Base-by-base conservation (phyloP, 2,113 vertebrate species). In the Acrocephalus kingi region DNA sequence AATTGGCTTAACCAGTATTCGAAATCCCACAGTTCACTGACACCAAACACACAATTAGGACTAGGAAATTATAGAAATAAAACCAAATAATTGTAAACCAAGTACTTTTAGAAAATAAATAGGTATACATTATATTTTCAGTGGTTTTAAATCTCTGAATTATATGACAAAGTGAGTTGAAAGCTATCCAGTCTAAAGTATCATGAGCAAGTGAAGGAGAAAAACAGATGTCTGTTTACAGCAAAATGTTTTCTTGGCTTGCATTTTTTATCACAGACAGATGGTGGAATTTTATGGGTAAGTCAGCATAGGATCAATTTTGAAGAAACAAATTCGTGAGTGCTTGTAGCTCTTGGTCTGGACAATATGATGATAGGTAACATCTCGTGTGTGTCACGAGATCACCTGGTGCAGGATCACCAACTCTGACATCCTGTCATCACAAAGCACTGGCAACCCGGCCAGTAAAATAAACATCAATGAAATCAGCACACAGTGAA, bases 351-450 rank as follows among this genome's bases (percentile, higher is more conserved):
- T 75, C 35, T 72, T 56, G 27, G 8, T 71, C 31, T 30, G 43
- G 31, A 25, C 49, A 59, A 45, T 10, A 43, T 8, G 19, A 86
- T 23, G 56, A 66, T 11, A 55, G 3, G 0, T 13, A 82, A 64
- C 30, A 37, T 30, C 67, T 77, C 0, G 2, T 21, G 27, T 35
- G 19, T 0, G 0, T 41, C 45, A 24, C 1, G 35, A 35, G 35
- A 35, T 35, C 35, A 35, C 35, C 35, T 35, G 35, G 13, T 22
- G 6, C 43, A 84, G 67, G 56, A 75, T 30, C 75, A 74, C 33
- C 28, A 82, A 39, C 52, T 51, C 15, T 51, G 49, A 84, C 59
- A 79, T 48, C 21, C 16, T 87, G 56, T 41, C 79, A 71, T 4
- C 5, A 86, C 43, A 84, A 77, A 85, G 25, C 30, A 39, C 2